Evolutionary conservation across 2,797 vertebrate species (phyloP).

Genomic region (Galaxias olidus): DNA sequence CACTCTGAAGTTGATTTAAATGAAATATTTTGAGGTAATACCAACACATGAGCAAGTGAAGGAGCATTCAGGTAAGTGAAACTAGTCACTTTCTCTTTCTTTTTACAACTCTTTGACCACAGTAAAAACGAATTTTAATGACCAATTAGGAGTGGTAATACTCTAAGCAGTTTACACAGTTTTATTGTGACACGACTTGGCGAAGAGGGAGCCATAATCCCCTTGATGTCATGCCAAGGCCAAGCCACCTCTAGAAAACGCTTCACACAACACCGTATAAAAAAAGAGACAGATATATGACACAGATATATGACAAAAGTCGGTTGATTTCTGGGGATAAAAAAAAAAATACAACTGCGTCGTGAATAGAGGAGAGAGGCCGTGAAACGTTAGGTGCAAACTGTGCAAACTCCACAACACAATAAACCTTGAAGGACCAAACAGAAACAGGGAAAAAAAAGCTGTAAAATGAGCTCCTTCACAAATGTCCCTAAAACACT

Average conservation of each 20-base stretch:
- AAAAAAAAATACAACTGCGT: conserved; percentile 43
- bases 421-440: conserved; percentile 58
- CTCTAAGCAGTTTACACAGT: conserved; percentile 36
- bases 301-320: conserved; percentile 55
- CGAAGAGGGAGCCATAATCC: conserved; percentile 24
- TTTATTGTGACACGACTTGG: conserved; percentile 32
- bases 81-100: conserved; percentile 14
- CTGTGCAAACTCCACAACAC: conserved; percentile 77
- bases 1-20: conserved; percentile 26
- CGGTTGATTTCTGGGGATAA: conserved; percentile 47
- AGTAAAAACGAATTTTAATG: conserved; percentile 34
- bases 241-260: conserved; percentile 20
- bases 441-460: conserved; percentile 48
- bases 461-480: conserved; percentile 71
- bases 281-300: conserved; percentile 37
- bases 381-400: conserved; percentile 79
- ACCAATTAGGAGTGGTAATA: conserved; percentile 41
- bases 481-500: conserved; percentile 68
- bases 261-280: conserved; percentile 38
- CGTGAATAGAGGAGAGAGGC: conserved; percentile 48
- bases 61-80: conserved; percentile 24
- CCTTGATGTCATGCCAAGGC: conserved; percentile 15
- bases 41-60: conserved; percentile 27
- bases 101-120: conserved; percentile 31
- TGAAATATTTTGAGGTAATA: conserved; percentile 56